These are phyloP conservation scores for Xestia sexstrigata DNA, from an alignment of 2,888 invertebrate genomes.

Conservation along the genomic window DNA sequence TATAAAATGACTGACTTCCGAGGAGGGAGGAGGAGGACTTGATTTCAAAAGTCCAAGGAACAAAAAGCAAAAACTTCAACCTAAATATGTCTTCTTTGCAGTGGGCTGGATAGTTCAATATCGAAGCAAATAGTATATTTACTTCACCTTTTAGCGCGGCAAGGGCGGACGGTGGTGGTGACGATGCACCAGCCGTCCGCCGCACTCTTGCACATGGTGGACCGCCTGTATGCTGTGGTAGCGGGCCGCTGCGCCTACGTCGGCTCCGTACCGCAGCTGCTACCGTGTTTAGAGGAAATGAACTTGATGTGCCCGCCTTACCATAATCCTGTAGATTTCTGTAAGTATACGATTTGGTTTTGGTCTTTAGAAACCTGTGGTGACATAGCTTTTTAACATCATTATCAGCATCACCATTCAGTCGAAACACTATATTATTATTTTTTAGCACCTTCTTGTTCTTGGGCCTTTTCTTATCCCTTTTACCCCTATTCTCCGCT, in stretches of 20 bases:
- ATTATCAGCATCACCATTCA: neutral
- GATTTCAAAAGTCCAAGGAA: neutral
- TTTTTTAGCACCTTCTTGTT: too few relatives aligned
- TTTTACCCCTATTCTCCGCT: neutral
- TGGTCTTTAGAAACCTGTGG: neutral
- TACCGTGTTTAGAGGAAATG: conserved; percentile 94
- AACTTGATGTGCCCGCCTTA: conserved; percentile 95
- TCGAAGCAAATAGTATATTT: conserved; percentile 95
- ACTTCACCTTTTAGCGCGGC: conserved; percentile 94
- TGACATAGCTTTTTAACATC: neutral
- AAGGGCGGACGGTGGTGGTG: conserved; percentile 96
- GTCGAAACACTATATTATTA: neutral
- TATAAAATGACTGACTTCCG: neutral
- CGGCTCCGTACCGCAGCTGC: conserved; percentile 94
- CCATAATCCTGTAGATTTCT: conserved; percentile 97
- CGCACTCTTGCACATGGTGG: conserved; percentile 96
- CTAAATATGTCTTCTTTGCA: conserved; percentile 72
- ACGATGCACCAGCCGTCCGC: conserved; percentile 98
- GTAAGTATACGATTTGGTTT: conserved; percentile 89
- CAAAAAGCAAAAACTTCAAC: conserved; percentile 32
- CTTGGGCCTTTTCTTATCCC: neutral
- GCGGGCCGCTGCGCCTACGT: conserved; percentile 95
- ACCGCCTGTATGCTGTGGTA: conserved; percentile 96
- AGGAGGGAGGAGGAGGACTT: too few relatives aligned
- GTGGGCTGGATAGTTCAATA: conserved; percentile 90